These are phyloP conservation scores for Drosophila parthenogenetica DNA, from an alignment of 2,888 invertebrate species.

Conservation along the genomic window DNA sequence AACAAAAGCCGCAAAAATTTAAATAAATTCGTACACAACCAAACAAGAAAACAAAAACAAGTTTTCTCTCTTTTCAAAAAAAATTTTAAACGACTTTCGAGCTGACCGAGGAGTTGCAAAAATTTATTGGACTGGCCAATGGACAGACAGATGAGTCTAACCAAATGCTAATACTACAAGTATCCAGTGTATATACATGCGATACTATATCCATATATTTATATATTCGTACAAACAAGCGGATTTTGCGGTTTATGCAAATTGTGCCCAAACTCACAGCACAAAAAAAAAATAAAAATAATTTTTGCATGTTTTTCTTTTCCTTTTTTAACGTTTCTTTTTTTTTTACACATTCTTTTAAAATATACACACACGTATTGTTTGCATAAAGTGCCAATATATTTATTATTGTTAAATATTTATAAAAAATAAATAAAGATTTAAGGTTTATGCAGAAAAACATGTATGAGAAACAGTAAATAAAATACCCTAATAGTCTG, in stretches of 20 bases:
- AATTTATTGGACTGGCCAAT: constrained; percentile 62
- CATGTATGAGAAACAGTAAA: constrained; percentile 15
- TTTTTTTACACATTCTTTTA: constrained; percentile 7
- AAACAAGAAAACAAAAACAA: constrained; percentile 52
- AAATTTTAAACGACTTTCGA: constrained; percentile 50
- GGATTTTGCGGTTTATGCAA: constrained; percentile 80
- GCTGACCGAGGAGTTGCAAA: constrained; percentile 33
- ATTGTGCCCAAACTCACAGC: constrained; percentile 53
- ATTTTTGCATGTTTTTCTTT: constrained; percentile 22
- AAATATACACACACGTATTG: constrained; percentile 26
- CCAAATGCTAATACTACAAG: constrained; percentile 63
- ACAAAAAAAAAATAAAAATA: constrained; percentile 55
- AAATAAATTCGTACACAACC: constrained; percentile 50
- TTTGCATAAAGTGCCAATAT: constrained; percentile 14
- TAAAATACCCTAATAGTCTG: background rate
- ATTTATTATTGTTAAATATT: constrained; percentile 42
- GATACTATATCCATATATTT: background rate
- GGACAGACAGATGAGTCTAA: constrained; percentile 12
- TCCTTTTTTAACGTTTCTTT: constrained; percentile 6
- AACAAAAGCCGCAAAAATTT: constrained; percentile 43
- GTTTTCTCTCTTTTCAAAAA: constrained; percentile 32
- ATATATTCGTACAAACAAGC: constrained; percentile 63
- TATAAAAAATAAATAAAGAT: constrained; percentile 53
- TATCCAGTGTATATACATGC: background rate
- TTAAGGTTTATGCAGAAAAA: constrained; percentile 44